These are phyloP conservation scores for Hipposideros larvatus DNA, from an alignment of 2,797 vertebrate species.

Conservation along the genomic window DNA sequence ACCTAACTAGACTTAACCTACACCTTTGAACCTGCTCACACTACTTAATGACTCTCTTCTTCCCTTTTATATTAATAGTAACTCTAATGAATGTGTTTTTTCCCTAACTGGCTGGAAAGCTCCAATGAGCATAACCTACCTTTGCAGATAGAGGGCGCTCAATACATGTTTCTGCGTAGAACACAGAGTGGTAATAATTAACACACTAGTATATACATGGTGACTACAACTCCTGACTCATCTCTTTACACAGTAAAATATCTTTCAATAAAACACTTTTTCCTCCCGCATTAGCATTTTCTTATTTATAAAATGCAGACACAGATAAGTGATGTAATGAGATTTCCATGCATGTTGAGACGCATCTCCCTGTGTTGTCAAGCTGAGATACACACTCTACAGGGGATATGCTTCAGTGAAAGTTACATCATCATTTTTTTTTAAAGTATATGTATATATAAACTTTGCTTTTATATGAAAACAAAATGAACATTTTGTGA, in stretches of 20 bases:
- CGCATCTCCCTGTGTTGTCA: background rate
- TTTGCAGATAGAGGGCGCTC: background rate
- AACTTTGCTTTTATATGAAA: background rate
- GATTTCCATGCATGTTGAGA: background rate
- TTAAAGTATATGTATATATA: background rate
- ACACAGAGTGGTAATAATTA: background rate
- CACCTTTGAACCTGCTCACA: background rate
- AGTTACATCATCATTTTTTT: background rate
- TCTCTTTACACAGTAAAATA: background rate
- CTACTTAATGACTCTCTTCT: background rate
- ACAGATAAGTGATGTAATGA: background rate
- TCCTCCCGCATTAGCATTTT: background rate
- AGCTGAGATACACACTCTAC: background rate
- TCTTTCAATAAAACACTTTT: background rate
- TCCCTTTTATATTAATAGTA: background rate
- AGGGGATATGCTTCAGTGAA: background rate
- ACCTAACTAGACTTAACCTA: background rate
- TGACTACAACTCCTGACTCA: background rate
- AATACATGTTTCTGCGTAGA: background rate
- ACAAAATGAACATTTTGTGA: background rate
- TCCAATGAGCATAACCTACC: background rate
- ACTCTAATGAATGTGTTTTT: background rate
- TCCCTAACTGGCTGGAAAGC: background rate
- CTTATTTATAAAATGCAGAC: background rate
- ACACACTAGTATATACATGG: background rate